Evolutionary conservation across 2,888 invertebrate genomes (phyloP).

Genomic region (Zootermopsis nevadensis): DNA sequence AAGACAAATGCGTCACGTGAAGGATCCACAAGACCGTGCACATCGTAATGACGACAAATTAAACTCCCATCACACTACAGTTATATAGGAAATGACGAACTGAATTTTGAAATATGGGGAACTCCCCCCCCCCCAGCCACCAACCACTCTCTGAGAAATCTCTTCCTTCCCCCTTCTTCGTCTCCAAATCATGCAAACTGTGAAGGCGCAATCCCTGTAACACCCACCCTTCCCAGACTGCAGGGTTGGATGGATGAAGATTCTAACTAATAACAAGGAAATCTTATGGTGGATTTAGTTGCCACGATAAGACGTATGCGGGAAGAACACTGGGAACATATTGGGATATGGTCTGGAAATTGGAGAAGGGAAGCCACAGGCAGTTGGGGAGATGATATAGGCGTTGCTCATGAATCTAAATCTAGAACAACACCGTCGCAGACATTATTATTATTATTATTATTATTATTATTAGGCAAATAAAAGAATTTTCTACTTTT

Average conservation of each 20-base stretch:
- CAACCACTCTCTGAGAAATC: conserved; percentile 16
- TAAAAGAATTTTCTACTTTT: too few relatives aligned
- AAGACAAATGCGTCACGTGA: background rate
- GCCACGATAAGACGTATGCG: conserved; percentile 33
- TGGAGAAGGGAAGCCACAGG: conserved; percentile 16
- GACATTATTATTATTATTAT: background rate
- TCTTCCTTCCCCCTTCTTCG: conserved; percentile 15
- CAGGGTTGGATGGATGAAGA: conserved; percentile 1
- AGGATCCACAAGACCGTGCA: conserved; percentile 9
- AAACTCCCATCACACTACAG: conserved; percentile 41
- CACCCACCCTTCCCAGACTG: background rate
- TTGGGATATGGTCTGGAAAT: conserved; percentile 38
- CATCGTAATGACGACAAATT: conserved; percentile 45
- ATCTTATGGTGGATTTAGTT: conserved; percentile 39
- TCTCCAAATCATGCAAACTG: conserved; percentile 28
- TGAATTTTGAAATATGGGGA: conserved; percentile 42
- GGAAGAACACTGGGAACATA: conserved; percentile 19
- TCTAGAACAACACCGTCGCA: background rate
- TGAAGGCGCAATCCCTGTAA: conserved; percentile 11
- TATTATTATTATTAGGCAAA: background rate
- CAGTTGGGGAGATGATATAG: background rate
- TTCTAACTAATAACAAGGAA: conserved; percentile 42
- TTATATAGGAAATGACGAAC: background rate
- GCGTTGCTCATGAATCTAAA: conserved; percentile 2
- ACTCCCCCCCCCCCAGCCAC: background rate